Evolutionary conservation across 2,888 invertebrate genomes (phyloP), one percentile per base, ranked within the genome.

Genomic region (Girardia tigrina): DNA sequence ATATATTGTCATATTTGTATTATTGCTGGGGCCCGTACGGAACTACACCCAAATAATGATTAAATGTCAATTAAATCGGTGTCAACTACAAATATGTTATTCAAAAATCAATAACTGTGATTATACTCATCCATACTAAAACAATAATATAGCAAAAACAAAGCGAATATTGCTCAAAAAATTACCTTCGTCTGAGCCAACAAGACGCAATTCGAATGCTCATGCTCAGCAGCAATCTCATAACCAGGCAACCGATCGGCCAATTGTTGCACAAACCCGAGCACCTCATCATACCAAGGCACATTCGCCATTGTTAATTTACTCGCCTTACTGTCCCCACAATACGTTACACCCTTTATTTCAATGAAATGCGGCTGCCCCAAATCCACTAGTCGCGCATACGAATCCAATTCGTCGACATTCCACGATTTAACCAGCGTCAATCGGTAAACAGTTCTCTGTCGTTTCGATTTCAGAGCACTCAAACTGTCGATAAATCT

Each of bases 281-380:
- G 81, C 0, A 87, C 87, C 80, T 88, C 88, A 78, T 86, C 84
- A 79, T 88, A 87, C 87, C 87, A 88, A 0, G 88, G 88, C 0
- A 88, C 86, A 81, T 88, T 88, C 78, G 86, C 84, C 88, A 88
- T 88, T 1, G 87, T 88, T 77, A 88, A 79, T 26, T 77, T 81
- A 77, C 83, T 83, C 1, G 83, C 85, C 79, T 86, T 87, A 0
- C 86, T 86, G 28, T 86, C 86, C 1, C 88, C 88, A 81, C 87
- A 88, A 79, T 85, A 88, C 0, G 88, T 88, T 8, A 88, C 88
- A 73, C 87, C 87, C 86, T 88, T 88, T 42, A 88, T 84, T 82
- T 88, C 88, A 78, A 88, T 87, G 78, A 88, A 87, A 81, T 88
- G 87, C 70, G 88, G 88, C 75, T 85, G 81, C 14, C 87, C 87